These are phyloP conservation scores for Delichon dasypus DNA, from an alignment of 2,797 vertebrate genomes.

Conservation along the genomic window DNA sequence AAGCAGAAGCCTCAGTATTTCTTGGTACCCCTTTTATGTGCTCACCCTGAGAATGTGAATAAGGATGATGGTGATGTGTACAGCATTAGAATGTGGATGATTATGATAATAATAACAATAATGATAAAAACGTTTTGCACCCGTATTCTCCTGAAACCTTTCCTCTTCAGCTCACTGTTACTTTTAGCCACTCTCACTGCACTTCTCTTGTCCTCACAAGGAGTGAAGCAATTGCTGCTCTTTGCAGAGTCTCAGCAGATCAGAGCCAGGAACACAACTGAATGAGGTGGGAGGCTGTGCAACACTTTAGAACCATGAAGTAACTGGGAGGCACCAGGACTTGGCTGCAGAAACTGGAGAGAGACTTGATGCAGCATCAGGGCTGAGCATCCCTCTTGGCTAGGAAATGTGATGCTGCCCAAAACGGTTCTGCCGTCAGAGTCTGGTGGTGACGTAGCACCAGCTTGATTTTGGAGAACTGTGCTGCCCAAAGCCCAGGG, in stretches of 20 bases:
- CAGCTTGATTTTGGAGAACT: background rate
- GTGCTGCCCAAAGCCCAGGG: background rate
- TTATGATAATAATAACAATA: too few relatives aligned
- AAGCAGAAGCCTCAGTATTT: background rate
- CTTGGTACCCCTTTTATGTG: background rate
- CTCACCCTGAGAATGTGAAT: background rate
- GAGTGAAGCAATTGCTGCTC: background rate
- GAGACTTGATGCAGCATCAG: background rate
- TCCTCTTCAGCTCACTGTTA: background rate
- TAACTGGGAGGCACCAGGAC: background rate
- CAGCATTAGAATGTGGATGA: background rate
- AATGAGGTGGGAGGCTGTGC: background rate
- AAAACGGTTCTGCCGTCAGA: background rate
- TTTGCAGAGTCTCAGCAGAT: background rate
- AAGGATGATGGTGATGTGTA: background rate
- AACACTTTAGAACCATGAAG: background rate
- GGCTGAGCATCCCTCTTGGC: background rate
- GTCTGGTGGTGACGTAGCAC: background rate
- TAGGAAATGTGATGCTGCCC: background rate
- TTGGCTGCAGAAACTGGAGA: background rate
- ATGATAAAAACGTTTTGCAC: background rate
- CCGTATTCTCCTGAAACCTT: background rate
- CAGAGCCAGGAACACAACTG: fast-evolving
- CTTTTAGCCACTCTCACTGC: background rate
- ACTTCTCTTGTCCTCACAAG: background rate